Evolutionary conservation across 2,797 vertebrate species (phyloP), one percentile per base, ranked within the genome.

Genomic region (Pygocentrus nattereri): DNA sequence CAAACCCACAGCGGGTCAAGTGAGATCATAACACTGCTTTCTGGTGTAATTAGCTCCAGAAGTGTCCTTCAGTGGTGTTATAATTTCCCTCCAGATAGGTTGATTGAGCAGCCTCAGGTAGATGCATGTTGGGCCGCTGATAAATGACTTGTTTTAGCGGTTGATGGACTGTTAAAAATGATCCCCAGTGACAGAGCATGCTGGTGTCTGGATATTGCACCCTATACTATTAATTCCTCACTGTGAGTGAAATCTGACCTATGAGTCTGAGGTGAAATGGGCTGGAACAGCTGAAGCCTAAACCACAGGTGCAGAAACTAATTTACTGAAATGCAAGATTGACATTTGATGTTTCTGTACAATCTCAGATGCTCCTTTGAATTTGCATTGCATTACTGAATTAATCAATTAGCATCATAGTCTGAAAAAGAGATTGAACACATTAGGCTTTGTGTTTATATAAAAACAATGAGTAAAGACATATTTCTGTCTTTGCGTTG

Each of bases 11-110:
- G 52, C 16, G 15, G 31, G 52, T 58, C 52, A 56, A 10, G 34
- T 50, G 18, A 70, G 47, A 27, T 52, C 65, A 47, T n/a, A 58
- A 41, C 5, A 19, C 23, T 67, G 15, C 71, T 52, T 75, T 59
- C 72, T 76, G 47, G 25, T 80, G 38, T 80, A 70, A 80, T 79
- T 76, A 70, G 47, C 47, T 56, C 47, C 34, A 74, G 13, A 50
- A 58, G 30, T 64, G 44, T 27, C 41, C 80, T 76, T 81, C 73
- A 62, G 27, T 25, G 30, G 5, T 30, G 19, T 41, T 65, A 41
- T 49, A 7, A 76, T 76, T 62, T 62, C 25, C 59, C n/a, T 69
- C 30, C 7, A 2, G 4, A 67, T 44, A 69, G 13, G n/a, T 41
- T 71, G 56, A 71, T 18, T 54, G 31, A 52, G 15, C 13, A 67